Evolutionary conservation across 2,113 vertebrate genomes (phyloP).

Genomic region (Megaceryle torquata): DNA sequence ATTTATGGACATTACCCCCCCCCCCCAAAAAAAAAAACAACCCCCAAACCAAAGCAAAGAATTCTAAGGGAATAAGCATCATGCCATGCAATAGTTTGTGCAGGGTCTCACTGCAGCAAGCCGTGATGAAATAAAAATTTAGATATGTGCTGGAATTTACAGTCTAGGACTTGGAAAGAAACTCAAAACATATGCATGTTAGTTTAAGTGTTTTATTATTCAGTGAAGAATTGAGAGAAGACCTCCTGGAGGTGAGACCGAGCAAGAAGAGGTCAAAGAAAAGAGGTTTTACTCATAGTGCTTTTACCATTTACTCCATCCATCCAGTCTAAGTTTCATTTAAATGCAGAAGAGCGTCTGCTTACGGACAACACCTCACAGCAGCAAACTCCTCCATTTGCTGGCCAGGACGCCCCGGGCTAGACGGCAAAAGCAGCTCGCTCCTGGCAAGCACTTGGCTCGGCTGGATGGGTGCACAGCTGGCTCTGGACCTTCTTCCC

Average conservation of each 20-base stretch:
- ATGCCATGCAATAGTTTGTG: fast-evolving
- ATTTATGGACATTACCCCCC: fast-evolving
- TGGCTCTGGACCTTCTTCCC: neutral
- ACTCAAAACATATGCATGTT: neutral
- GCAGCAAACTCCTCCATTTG: neutral
- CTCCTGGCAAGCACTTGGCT: too few species aligned
- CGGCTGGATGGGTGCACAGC: fast-evolving
- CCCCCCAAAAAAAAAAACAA: too few species aligned
- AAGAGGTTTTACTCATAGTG: neutral
- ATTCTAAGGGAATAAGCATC: neutral
- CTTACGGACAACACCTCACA: fast-evolving
- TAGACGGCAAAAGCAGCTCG: neutral
- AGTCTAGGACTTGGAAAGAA: fast-evolving
- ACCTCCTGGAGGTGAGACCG: neutral
- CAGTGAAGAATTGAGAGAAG: neutral
- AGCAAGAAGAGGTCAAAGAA: neutral
- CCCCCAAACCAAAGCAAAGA: too few species aligned
- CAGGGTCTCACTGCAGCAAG: neutral
- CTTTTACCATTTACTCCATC: neutral
- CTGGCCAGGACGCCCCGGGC: fast-evolving
- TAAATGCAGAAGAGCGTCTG: fast-evolving
- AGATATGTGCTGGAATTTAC: neutral
- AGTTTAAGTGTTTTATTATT: neutral
- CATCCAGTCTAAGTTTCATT: fast-evolving
- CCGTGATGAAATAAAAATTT: neutral